Percentiles rank a stretch among this genome's conserved stretches.
Conservation (phyloP, 2,888 invertebrate genomes). For the Microplitis deprimator region DNA sequence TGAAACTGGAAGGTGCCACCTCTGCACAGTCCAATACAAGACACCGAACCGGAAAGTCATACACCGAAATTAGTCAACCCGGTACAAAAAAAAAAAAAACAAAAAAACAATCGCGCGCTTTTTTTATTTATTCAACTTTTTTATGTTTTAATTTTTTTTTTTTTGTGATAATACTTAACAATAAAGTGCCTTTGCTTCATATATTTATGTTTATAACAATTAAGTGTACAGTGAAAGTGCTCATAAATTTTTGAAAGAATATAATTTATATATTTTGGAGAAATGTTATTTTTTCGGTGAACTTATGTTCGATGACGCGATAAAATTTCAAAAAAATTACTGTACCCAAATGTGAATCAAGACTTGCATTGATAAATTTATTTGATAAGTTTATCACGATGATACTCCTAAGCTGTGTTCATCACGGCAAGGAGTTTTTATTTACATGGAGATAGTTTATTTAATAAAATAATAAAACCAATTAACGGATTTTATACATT, state of each 20-base stretch:
- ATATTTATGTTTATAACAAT: too few relatives aligned
- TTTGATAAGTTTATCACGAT: background rate
- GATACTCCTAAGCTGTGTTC: background rate
- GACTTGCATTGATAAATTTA: background rate
- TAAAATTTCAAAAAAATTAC: too few relatives aligned
- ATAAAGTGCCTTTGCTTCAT: too few relatives aligned
- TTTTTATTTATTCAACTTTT: background rate
- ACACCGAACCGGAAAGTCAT: constrained; percentile 70
- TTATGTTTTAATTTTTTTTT: constrained; percentile 7
- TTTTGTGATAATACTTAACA: background rate
- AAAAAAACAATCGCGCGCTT: background rate
- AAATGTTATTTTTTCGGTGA: too few relatives aligned
- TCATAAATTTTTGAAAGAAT: too few relatives aligned
- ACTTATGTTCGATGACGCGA: too few relatives aligned
- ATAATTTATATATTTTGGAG: too few relatives aligned
- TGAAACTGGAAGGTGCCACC: constrained; percentile 70
- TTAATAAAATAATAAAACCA: too few relatives aligned
- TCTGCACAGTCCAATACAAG: constrained; percentile 71
- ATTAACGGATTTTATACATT: too few relatives aligned
- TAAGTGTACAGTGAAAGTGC: too few relatives aligned
- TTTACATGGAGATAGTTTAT: too few relatives aligned
- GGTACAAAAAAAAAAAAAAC: background rate
- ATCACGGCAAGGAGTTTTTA: background rate
- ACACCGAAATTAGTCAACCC: constrained; percentile 50
- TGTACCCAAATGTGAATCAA: too few relatives aligned